phyloP scores from a whole-genome alignment of 1,140 invertebrate species.

The Panagrolaimus sp. region DNA sequence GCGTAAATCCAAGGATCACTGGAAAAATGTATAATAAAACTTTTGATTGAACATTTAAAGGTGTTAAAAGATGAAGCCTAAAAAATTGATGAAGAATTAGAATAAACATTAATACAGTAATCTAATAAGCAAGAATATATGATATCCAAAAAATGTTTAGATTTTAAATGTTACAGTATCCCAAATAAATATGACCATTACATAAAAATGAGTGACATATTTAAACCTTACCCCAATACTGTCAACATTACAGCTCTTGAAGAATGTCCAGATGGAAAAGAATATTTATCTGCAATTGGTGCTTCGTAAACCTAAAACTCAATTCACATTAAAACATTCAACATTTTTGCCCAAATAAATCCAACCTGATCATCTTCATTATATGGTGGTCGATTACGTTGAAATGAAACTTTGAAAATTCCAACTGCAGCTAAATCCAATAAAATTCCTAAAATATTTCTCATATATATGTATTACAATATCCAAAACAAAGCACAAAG shows the following conservation, averaged over 20 bases:
- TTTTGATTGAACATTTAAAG: conserved; percentile 32
- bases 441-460: conserved; percentile 70
- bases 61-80: conserved; percentile 20
- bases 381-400: conserved; percentile 71
- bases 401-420: conserved; percentile 72
- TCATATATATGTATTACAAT: not conserved
- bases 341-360: too few species aligned
- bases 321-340: too few species aligned
- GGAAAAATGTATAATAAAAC: conserved; percentile 65
- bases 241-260: conserved; percentile 76
- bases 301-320: conserved; percentile 59
- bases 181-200: too few species aligned
- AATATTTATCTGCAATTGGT: conserved; percentile 77
- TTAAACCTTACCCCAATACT: conserved; percentile 37
- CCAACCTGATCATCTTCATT: conserved; percentile 66
- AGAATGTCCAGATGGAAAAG: conserved; percentile 90
- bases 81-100: not conserved
- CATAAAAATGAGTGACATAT: conserved; percentile 14
- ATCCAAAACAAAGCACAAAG: not conserved
- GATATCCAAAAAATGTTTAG: conserved; percentile 59
- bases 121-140: too few species aligned
- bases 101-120: too few species aligned
- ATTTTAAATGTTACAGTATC: conserved; percentile 41
- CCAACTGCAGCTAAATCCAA: conserved; percentile 79
- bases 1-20: conserved; percentile 70